A percentile compares a stretch with the other conserved stretches of the same genome.
phyloP scores from a whole-genome alignment of 2,113 vertebrate genomes.

The Ammospiza caudacuta region DNA sequence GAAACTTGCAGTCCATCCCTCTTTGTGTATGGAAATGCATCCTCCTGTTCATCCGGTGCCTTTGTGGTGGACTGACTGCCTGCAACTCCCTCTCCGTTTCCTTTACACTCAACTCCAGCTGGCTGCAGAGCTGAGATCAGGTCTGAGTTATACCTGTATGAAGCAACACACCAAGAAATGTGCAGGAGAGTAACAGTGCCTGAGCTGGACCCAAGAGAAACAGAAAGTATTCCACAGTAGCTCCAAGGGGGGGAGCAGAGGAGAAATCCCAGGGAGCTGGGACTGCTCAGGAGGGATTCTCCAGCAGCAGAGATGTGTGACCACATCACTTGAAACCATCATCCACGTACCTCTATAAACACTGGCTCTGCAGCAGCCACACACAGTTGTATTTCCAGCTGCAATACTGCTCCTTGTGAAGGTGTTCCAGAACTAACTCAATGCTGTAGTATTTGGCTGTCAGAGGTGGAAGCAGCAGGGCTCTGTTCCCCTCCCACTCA shows the following conservation, averaged over 20 bases:
- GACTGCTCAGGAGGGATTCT: not conserved
- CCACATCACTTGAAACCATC: rapidly evolving
- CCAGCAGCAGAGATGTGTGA: not conserved
- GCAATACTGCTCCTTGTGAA: not conserved
- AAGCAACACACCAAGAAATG: not conserved
- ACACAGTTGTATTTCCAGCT: not conserved
- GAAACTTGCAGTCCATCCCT: rapidly evolving
- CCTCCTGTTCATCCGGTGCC: rapidly evolving
- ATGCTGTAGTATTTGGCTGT: not conserved
- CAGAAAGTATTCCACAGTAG: not conserved
- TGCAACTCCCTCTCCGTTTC: rapidly evolving
- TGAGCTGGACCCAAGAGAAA: not conserved
- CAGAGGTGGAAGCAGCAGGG: not conserved
- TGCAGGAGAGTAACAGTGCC: not conserved
- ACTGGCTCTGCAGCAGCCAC: rapidly evolving
- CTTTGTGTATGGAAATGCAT: rapidly evolving
- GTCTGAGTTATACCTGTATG: rapidly evolving
- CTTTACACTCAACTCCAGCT: not conserved
- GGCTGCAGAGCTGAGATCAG: not conserved
- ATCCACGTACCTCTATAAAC: not conserved
- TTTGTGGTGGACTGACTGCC: not conserved
- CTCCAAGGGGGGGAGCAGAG: rapidly evolving
- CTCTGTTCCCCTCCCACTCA: not conserved
- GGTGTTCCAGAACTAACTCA: rapidly evolving
- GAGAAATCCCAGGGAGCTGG: not conserved